Percentiles rank a stretch among this genome's conserved stretches.
Conservation (phyloP, 2,113 vertebrate species). For the Tringa solitaria region DNA sequence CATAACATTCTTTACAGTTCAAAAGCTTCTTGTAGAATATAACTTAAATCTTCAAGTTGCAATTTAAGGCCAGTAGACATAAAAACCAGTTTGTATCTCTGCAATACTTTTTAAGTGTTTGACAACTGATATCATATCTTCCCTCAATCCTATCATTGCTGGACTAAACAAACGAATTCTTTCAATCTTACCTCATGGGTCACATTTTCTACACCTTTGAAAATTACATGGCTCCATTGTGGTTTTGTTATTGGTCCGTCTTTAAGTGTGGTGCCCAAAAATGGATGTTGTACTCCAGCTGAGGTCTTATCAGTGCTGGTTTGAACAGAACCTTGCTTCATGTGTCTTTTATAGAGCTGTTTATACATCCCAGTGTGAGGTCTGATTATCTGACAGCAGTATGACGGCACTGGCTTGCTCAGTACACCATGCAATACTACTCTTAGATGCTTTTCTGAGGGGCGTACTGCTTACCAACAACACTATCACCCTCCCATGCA, state of each 20-base stretch:
- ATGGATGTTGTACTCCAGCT: background rate
- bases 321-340: background rate
- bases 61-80: background rate
- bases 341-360: background rate
- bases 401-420: background rate
- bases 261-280: background rate
- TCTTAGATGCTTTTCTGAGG: background rate
- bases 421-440: background rate
- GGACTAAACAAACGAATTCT: background rate
- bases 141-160: background rate
- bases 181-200: background rate
- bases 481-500: background rate
- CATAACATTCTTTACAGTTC: background rate
- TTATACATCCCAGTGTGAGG: background rate
- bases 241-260: background rate
- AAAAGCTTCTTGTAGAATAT: background rate
- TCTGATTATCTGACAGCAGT: background rate
- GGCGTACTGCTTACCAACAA: background rate
- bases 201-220: background rate
- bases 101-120: background rate
- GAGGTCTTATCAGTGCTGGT: background rate
- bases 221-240: background rate
- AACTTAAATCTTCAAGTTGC: background rate
- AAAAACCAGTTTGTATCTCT: background rate
- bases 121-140: background rate